Conservation (phyloP, 23 tunicate species). For the Clavelina lepadiformis region DNA sequence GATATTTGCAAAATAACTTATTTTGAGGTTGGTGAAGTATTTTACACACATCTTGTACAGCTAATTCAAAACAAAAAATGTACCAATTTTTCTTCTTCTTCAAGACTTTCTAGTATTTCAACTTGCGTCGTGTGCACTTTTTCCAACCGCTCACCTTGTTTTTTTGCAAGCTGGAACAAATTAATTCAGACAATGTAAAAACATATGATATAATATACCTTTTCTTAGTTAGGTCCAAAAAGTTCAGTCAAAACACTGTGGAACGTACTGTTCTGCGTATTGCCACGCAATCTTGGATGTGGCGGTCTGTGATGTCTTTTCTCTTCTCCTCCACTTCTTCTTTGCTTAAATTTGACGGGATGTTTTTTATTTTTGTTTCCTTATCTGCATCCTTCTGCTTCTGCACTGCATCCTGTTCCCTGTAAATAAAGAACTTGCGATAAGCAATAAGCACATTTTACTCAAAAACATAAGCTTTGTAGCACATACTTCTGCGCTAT, state of each 20-base stretch:
- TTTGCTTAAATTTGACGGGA: conserved; percentile 28
- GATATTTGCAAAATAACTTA: too few relatives aligned
- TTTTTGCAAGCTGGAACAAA: conserved; percentile 20
- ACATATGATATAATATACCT: not conserved
- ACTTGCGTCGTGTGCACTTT: conserved; percentile 25
- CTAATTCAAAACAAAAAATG: too few relatives aligned
- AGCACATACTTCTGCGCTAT: conserved; percentile 3
- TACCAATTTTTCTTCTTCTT: conserved; percentile 37
- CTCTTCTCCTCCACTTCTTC: conserved; percentile 42
- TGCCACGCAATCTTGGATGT: conserved; percentile 47
- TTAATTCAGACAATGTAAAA: not conserved
- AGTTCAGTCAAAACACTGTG: not conserved
- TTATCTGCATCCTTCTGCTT: conserved; percentile 55
- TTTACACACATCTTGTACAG: too few relatives aligned
- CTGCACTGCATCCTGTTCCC: conserved; percentile 49
- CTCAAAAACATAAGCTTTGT: not conserved
- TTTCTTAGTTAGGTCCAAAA: not conserved
- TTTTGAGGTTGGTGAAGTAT: too few relatives aligned
- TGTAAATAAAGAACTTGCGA: conserved; percentile 4
- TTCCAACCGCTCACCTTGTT: conserved; percentile 42
- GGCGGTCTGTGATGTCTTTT: conserved; percentile 38
- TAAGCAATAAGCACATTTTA: not conserved
- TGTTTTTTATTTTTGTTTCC: conserved; percentile 23
- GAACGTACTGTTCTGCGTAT: conserved; percentile 34
- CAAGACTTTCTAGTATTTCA: conserved; percentile 18